These are phyloP conservation scores for Myzus persicae DNA, from an alignment of 1,140 invertebrate genomes.

Conservation along the genomic window DNA sequence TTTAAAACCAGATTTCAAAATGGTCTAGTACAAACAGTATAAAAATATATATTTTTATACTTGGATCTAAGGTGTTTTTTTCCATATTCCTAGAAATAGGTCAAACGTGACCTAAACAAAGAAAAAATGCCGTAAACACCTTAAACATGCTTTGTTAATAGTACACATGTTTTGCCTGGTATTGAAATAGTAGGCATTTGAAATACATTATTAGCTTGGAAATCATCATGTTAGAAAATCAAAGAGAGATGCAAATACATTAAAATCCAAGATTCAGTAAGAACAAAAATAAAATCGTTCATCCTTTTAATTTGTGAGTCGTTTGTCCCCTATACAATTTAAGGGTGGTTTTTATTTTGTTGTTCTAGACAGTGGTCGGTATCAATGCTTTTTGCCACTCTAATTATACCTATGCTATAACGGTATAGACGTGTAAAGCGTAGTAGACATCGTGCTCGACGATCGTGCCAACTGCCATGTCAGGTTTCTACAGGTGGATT, in stretches of 20 bases:
- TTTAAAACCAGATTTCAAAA: background rate
- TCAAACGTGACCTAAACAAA: background rate
- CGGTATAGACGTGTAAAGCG: background rate
- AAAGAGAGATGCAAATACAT: background rate
- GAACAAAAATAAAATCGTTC: background rate
- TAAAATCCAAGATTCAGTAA: background rate
- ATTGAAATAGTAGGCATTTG: background rate
- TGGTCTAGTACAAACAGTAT: too few species aligned
- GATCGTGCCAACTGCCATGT: background rate
- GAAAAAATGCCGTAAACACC: background rate
- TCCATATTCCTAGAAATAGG: background rate
- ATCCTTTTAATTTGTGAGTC: background rate
- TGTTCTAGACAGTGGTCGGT: background rate
- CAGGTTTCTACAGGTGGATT: conserved; percentile 6
- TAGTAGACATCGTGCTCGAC: background rate
- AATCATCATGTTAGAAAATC: background rate
- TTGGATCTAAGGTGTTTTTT: background rate
- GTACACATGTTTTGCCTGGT: background rate
- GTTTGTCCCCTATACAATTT: background rate
- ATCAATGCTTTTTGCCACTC: background rate
- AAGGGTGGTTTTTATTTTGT: background rate
- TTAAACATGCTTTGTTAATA: too few species aligned
- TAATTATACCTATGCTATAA: background rate
- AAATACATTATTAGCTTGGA: background rate
- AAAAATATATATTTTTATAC: background rate